These are phyloP conservation scores for Digitonthophagus gazella DNA, from an alignment of 2,888 invertebrate species.

Conservation along the genomic window DNA sequence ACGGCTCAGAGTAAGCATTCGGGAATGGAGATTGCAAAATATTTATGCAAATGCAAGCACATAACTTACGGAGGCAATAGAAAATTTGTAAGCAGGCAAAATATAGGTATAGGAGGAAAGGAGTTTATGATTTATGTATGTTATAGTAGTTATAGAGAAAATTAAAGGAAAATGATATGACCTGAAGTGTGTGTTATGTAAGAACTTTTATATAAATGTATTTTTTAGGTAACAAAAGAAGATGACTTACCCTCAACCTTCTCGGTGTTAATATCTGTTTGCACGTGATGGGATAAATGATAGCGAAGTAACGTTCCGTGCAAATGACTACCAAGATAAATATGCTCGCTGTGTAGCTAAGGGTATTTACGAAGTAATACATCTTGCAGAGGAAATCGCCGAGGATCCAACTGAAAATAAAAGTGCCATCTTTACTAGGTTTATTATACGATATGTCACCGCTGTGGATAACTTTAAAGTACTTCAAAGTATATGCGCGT, in stretches of 20 bases:
- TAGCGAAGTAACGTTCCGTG: constrained; percentile 83
- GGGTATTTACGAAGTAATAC: constrained; percentile 85
- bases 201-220: background rate
- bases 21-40: too few species aligned
- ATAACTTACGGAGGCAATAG: too few species aligned
- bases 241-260: constrained; percentile 65
- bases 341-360: constrained; percentile 88
- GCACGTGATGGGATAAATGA: constrained; percentile 80
- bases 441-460: background rate
- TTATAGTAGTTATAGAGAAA: too few species aligned
- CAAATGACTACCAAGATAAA: constrained; percentile 87
- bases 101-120: too few species aligned
- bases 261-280: constrained; percentile 78
- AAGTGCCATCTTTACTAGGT: background rate
- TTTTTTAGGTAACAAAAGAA: too few species aligned
- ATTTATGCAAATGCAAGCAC: too few species aligned
- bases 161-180: too few species aligned
- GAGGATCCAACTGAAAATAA: constrained; percentile 71
- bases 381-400: constrained; percentile 86
- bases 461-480: background rate
- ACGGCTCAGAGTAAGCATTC: too few species aligned
- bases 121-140: too few species aligned
- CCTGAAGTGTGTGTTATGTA: too few species aligned
- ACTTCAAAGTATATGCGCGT: background rate
- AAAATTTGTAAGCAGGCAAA: too few species aligned